Evolutionary conservation across 1,140 invertebrate species (phyloP).

Genomic region (Conus ventricosus): DNA sequence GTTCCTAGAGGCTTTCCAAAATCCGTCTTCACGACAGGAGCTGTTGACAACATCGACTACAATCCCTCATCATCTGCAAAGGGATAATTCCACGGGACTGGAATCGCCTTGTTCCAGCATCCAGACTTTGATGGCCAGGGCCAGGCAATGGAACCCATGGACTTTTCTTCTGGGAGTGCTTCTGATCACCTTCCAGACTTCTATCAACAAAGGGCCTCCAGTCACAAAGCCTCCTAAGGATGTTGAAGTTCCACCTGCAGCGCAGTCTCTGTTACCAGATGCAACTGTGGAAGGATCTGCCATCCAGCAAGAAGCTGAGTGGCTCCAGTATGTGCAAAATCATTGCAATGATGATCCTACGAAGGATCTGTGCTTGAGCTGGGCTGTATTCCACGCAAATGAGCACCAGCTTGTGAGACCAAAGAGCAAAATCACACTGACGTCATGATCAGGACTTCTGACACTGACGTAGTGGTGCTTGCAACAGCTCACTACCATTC

Average conservation of each 20-base stretch:
- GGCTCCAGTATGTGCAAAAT: constrained; percentile 7
- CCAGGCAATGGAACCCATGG: background rate
- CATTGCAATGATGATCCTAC: background rate
- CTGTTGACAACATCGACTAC: background rate
- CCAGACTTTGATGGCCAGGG: constrained; percentile 14
- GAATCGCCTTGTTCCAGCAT: background rate
- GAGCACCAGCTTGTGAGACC: constrained; percentile 1
- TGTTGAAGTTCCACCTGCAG: background rate
- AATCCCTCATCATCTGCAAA: constrained; percentile 18
- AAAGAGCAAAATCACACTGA: too few species aligned
- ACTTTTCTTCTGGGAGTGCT: background rate
- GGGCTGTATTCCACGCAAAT: background rate
- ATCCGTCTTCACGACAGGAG: constrained; percentile 11
- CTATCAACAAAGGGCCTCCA: background rate
- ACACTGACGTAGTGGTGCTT: too few species aligned
- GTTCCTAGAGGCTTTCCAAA: background rate
- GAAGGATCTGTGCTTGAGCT: background rate
- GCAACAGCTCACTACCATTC: too few species aligned
- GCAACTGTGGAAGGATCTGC: background rate
- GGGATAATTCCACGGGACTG: background rate
- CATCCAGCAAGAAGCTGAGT: background rate
- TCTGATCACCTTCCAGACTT: constrained; percentile 1
- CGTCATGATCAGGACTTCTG: too few species aligned
- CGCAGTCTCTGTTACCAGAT: background rate
- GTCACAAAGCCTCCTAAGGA: background rate